Evolutionary conservation across 2,113 vertebrate species (phyloP).

Genomic region (Corynorhinus townsendii): DNA sequence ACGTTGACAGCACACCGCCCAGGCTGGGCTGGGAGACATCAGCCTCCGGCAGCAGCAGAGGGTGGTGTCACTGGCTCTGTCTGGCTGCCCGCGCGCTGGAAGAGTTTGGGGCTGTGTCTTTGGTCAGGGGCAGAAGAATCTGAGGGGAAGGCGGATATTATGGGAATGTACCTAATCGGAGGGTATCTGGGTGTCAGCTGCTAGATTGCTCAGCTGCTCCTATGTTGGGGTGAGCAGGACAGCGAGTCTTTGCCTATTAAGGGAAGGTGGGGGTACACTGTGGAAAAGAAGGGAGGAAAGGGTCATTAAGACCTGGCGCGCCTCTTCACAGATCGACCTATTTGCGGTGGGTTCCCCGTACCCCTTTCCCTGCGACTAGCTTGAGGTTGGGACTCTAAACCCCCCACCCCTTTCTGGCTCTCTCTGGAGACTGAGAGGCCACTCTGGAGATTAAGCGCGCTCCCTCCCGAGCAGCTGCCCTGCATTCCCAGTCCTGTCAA

Average conservation of each 20-base stretch:
- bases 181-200: conserved; percentile 40
- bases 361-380: background rate
- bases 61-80: background rate
- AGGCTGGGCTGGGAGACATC: background rate
- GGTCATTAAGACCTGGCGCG: conserved; percentile 5
- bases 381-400: background rate
- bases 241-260: conserved; percentile 67
- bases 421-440: background rate
- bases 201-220: conserved; percentile 30
- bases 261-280: conserved; percentile 46
- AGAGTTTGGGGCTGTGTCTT: conserved; percentile 20
- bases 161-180: background rate
- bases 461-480: conserved; percentile 43
- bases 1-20: conserved; percentile 12
- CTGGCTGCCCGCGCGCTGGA: background rate
- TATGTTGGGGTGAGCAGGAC: conserved; percentile 1
- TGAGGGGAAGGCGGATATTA: background rate
- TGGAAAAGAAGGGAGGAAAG: background rate
- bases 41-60: background rate
- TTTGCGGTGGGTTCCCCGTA: background rate
- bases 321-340: background rate
- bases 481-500: conserved; percentile 39
- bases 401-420: background rate
- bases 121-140: background rate
- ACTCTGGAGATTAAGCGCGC: background rate